Evolutionary conservation across 2,113 vertebrate genomes (phyloP), one percentile per base, ranked within the genome.

Genomic region (Lucifuga dentata): DNA sequence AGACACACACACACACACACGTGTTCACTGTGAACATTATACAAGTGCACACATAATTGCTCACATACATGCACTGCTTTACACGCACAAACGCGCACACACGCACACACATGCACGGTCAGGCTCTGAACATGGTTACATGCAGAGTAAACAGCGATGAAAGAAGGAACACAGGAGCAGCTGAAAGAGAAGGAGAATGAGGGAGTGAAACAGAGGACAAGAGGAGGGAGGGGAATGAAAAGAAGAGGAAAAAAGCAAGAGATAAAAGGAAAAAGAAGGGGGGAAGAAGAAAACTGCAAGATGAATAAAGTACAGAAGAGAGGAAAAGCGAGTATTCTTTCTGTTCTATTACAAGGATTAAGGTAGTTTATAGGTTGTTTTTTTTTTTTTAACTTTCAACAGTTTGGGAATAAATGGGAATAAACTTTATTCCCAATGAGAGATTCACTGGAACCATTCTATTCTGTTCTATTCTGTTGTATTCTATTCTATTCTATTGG

Each of bases 91-190:
- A 10, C 1, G 5, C 5, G 17, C 45, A n/a, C n/a, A 16, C 35
- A 20, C 21, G 20, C 49, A 55, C 33, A 24, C 33, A 10, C 1
- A 3, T 5, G 17, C 45, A n/a, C n/a, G n/a, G 3, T 29, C 19
- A 41, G 52, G 13, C 17, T 39, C 40, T 29, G 36, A 48, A 48
- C 29, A 11, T 24, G 57, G n/a, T 44, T 38, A 21, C 2, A 12
- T 13, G 36, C 20, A 38, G 43, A 20, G 65, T 57, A 44, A 67
- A 55, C 48, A 59, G 65, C 11, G 29, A 24, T 32, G 66, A 52
- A 43, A 55, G 68, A 61, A 17, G 45, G 59, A 52, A 57, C 6
- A 8, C 41, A 71, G 35, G 6, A 26, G 61, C 52, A 58, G 59
- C 45, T 9, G 36, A 24, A 16, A 41, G 49, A 49, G 16, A 44